phyloP scores from a whole-genome alignment of 2,888 invertebrate species.

The Aelia acuminata region DNA sequence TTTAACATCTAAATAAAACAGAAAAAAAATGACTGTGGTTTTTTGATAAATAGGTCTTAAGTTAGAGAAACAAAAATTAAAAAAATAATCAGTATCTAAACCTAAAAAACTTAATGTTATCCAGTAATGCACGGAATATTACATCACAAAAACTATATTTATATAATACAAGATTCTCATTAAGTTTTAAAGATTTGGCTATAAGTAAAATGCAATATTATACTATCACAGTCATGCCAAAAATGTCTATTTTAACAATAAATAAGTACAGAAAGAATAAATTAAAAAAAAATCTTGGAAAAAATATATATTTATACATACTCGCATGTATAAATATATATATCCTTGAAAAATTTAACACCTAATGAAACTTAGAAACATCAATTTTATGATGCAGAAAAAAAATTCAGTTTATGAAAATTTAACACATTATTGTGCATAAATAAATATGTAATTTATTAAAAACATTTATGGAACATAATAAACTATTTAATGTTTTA shows the following conservation, averaged over 20 bases:
- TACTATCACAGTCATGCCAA: constrained; percentile 65
- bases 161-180: constrained; percentile 52
- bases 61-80: neutral
- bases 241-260: constrained; percentile 59
- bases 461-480: constrained; percentile 11
- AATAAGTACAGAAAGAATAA: constrained; percentile 60
- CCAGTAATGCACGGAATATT: constrained; percentile 10
- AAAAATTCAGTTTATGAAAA: neutral
- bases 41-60: neutral
- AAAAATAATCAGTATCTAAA: neutral
- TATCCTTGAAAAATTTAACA: constrained; percentile 60
- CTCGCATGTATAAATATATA: constrained; percentile 48
- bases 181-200: constrained; percentile 44
- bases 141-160: constrained; percentile 47
- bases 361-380: constrained; percentile 18
- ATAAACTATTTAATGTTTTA: constrained; percentile 36
- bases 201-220: constrained; percentile 60
- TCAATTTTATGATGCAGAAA: constrained; percentile 14
- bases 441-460: constrained; percentile 54
- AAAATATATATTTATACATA: constrained; percentile 62
- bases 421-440: constrained; percentile 48
- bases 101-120: constrained; percentile 32
- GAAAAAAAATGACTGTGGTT: constrained; percentile 28
- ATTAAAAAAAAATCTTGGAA: constrained; percentile 57
- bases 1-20: constrained; percentile 27